phyloP scores from a whole-genome alignment of 2,888 invertebrate genomes.

The Meta bourneti region DNA sequence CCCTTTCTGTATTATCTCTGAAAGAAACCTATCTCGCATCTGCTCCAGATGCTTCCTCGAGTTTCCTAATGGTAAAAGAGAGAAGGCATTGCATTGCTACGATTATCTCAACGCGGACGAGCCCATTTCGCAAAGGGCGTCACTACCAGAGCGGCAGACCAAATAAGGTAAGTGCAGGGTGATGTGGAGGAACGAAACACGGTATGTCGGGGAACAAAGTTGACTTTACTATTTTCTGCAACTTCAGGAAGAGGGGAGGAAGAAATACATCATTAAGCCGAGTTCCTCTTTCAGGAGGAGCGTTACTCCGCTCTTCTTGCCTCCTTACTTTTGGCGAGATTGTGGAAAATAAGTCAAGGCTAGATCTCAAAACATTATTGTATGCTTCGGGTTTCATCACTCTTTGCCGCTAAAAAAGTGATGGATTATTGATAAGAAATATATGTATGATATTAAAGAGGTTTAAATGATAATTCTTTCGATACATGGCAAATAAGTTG shows the following conservation, averaged over 20 bases:
- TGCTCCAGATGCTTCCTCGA: constrained; percentile 56
- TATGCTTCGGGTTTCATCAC: not conserved
- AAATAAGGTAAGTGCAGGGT: constrained; percentile 65
- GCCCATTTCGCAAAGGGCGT: constrained; percentile 51
- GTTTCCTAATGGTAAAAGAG: constrained; percentile 34
- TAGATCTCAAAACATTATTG: not conserved
- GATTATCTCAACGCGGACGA: constrained; percentile 14
- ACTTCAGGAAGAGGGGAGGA: constrained; percentile 27
- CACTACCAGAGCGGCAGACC: constrained; percentile 36
- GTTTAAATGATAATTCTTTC: too few species aligned
- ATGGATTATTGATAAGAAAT: not conserved
- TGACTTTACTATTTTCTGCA: constrained; percentile 74
- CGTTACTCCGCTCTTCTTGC: constrained; percentile 44
- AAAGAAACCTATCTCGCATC: constrained; percentile 14
- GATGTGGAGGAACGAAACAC: constrained; percentile 49
- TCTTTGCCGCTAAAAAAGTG: not conserved
- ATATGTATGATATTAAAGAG: too few species aligned
- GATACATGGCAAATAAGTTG: too few species aligned
- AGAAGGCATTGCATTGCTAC: constrained; percentile 1
- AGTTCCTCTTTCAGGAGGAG: constrained; percentile 33
- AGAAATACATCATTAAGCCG: constrained; percentile 44
- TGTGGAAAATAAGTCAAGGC: constrained; percentile 41
- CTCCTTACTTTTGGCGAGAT: constrained; percentile 4
- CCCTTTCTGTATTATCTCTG: constrained; percentile 22
- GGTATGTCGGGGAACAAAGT: constrained; percentile 18